Evolutionary conservation across 2,888 invertebrate species (phyloP).

Genomic region (Archips xylosteana): DNA sequence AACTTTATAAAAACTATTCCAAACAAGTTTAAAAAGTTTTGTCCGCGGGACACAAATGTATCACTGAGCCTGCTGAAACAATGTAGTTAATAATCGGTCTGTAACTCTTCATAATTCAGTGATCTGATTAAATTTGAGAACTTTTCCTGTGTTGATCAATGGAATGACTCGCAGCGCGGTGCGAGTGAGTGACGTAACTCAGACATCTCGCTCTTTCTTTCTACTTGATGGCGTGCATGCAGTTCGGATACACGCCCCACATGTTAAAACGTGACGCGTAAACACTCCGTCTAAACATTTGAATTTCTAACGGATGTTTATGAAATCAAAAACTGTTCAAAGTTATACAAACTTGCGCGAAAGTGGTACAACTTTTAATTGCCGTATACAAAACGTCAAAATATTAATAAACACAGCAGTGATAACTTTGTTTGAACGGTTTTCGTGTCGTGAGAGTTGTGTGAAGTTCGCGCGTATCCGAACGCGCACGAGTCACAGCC

Average conservation of each 20-base stretch:
- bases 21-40: slow-evolving; percentile 31
- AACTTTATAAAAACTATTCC: slow-evolving; percentile 19
- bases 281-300: slow-evolving; percentile 18
- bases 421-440: not conserved
- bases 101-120: not conserved
- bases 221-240: slow-evolving; percentile 28
- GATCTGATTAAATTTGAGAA: slow-evolving; percentile 6
- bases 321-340: not conserved
- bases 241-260: slow-evolving; percentile 30
- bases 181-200: slow-evolving; percentile 31
- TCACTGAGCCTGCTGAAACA: not conserved
- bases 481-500: slow-evolving; percentile 70
- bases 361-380: slow-evolving; percentile 14
- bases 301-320: slow-evolving; percentile 32
- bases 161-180: slow-evolving; percentile 25
- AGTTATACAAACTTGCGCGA: not conserved
- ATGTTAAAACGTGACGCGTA: slow-evolving; percentile 19
- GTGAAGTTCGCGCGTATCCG: slow-evolving; percentile 54
- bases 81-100: not conserved
- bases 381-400: not conserved
- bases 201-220: slow-evolving; percentile 27
- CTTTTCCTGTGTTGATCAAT: slow-evolving; percentile 40
- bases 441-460: slow-evolving; percentile 19
- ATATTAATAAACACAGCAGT: not conserved
- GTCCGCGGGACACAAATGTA: slow-evolving; percentile 1